A percentile compares a stretch with the other conserved stretches of the same genome.
Evolutionary conservation across 35 echinoderm and acorn worm species (phyloP).

Genomic region (Strongylocentrotus purpuratus): DNA sequence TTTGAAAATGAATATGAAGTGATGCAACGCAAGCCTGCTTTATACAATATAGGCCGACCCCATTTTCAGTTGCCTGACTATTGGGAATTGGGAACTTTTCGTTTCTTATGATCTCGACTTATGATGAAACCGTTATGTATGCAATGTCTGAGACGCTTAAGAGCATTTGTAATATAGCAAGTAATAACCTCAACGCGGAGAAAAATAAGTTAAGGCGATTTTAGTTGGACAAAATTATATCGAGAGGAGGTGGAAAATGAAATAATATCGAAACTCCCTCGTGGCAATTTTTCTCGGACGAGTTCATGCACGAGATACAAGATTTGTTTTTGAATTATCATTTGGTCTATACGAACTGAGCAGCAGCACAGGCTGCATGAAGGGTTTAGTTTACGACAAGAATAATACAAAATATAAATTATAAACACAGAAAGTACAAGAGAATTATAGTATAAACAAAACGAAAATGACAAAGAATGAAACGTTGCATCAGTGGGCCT

Average conservation of each 20-base stretch:
- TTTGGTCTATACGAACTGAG: no score
- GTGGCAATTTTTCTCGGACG: not conserved
- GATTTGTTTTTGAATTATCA: no score
- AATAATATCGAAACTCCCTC: not conserved
- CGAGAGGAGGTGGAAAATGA: not conserved
- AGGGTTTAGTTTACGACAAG: no score
- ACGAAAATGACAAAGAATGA: no score
- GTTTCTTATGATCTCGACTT: not conserved
- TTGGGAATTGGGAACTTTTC: not conserved
- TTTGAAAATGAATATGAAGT: not conserved
- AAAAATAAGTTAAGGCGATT: not conserved
- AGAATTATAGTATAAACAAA: no score
- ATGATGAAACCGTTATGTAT: not conserved
- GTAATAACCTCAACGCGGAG: not conserved
- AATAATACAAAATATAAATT: no score
- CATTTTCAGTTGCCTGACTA: not conserved
- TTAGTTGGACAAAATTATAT: not conserved
- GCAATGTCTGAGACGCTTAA: not conserved
- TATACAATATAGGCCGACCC: not conserved
- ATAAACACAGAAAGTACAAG: no score
- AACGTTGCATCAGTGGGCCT: no score
- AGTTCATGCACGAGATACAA: no score
- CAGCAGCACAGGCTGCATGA: no score
- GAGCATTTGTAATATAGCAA: not conserved
- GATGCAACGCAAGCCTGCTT: not conserved